Percentiles rank a stretch among this genome's conserved stretches.
Conservation (phyloP, 2,797 vertebrate species). For the Pyrocephalus nanus region DNA sequence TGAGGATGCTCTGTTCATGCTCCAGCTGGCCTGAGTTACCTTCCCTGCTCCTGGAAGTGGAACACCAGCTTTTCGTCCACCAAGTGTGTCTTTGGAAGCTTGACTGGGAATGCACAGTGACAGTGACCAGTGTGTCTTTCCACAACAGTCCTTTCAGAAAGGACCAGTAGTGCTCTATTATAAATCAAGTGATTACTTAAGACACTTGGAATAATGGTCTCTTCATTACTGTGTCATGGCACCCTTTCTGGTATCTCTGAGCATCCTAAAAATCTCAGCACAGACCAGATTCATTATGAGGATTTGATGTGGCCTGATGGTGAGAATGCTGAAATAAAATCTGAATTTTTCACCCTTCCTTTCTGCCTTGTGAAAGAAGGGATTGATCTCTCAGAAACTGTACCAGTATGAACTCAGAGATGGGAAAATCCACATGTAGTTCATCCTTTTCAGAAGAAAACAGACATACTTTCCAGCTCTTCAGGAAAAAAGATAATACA, state of each 20-base stretch:
- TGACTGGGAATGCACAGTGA: background rate
- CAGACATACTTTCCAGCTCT: background rate
- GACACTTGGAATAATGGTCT: background rate
- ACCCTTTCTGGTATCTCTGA: background rate
- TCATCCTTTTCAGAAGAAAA: background rate
- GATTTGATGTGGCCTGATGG: background rate
- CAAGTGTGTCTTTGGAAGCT: background rate
- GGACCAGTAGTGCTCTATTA: background rate
- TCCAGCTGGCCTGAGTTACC: background rate
- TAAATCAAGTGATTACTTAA: background rate
- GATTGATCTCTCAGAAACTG: background rate
- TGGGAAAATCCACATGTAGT: background rate
- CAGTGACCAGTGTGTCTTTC: fast-evolving
- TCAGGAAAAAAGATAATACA: background rate
- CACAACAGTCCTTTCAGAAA: background rate
- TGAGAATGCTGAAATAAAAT: background rate
- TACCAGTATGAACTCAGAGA: background rate
- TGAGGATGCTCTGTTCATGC: background rate
- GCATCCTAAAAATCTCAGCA: background rate
- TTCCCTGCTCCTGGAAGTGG: fast-evolving
- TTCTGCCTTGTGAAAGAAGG: background rate
- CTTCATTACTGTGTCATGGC: background rate
- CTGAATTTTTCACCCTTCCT: background rate
- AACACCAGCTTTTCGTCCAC: background rate
- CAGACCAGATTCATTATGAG: background rate